Percentiles rank a stretch among this genome's conserved stretches.
Conservation (phyloP, 2,797 vertebrate genomes). For the Eidolon dupreanum region DNA sequence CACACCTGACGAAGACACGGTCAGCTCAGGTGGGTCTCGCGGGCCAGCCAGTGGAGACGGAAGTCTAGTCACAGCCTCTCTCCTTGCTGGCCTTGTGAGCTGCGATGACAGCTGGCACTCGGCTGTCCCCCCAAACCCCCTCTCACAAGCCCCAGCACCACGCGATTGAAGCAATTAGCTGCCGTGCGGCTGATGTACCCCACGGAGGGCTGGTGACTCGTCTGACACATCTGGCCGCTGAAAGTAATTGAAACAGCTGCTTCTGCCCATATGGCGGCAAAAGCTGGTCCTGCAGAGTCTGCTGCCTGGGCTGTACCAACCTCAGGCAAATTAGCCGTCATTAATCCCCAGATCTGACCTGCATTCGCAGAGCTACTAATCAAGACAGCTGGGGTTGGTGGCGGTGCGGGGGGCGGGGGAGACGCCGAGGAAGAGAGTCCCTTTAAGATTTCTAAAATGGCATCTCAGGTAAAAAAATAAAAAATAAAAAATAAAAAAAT, state of each 20-base stretch:
- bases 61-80: slow-evolving; percentile 86
- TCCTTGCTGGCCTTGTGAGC: slow-evolving; percentile 89
- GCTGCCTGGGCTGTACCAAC: slow-evolving; percentile 93
- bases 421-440: slow-evolving; percentile 26
- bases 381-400: slow-evolving; percentile 93
- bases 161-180: slow-evolving; percentile 99
- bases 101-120: slow-evolving; percentile 96
- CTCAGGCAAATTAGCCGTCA: slow-evolving; percentile 99
- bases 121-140: slow-evolving; percentile 92
- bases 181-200: slow-evolving; percentile 95
- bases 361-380: slow-evolving; percentile 96
- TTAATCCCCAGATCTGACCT: slow-evolving; percentile 99
- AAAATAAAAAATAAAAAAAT: neutral
- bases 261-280: slow-evolving; percentile 99
- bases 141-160: slow-evolving; percentile 93
- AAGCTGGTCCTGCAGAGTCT: slow-evolving; percentile 93
- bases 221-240: slow-evolving; percentile 99
- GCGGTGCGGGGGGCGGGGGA: neutral
- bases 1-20: neutral
- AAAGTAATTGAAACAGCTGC: slow-evolving; percentile 99
- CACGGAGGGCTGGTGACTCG: slow-evolving; percentile 96
- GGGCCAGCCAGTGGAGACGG: slow-evolving; percentile 45
- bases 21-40: neutral
- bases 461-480: slow-evolving; percentile 49
- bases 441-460: slow-evolving; percentile 78